phyloP scores from a whole-genome alignment of 2,797 vertebrate genomes.

The Adelosebastes latens region DNA sequence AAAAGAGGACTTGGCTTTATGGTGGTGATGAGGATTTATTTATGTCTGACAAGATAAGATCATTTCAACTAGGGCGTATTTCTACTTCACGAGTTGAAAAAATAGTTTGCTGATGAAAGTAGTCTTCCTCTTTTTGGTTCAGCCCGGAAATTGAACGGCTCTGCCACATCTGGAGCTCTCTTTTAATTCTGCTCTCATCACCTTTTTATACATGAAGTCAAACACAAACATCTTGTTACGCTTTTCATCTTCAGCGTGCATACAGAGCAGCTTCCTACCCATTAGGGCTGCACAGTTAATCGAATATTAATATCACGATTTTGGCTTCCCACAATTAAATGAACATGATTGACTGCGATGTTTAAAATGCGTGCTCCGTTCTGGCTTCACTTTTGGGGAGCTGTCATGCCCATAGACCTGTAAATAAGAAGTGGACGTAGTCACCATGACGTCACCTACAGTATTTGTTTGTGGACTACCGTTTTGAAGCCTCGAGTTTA shows the following conservation, averaged over 20 bases:
- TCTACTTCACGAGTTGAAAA: not conserved
- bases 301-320: too few species aligned
- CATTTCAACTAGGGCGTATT: not conserved
- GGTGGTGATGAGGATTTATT: not conserved
- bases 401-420: too few species aligned
- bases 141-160: not conserved
- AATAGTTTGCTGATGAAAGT: not conserved
- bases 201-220: not conserved
- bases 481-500: too few species aligned
- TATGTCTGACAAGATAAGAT: not conserved
- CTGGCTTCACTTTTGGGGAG: too few species aligned
- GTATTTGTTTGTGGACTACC: too few species aligned
- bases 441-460: too few species aligned
- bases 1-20: not conserved
- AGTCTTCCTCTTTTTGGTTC: conserved; percentile 3
- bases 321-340: too few species aligned
- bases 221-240: not conserved
- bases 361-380: too few species aligned
- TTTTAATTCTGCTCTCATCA: not conserved
- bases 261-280: not conserved
- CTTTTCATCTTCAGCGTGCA: not conserved
- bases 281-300: too few species aligned
- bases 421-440: too few species aligned
- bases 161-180: not conserved
- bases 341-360: too few species aligned